phyloP scores from a whole-genome alignment of 2,113 vertebrate genomes.

The Martes martes region DNA sequence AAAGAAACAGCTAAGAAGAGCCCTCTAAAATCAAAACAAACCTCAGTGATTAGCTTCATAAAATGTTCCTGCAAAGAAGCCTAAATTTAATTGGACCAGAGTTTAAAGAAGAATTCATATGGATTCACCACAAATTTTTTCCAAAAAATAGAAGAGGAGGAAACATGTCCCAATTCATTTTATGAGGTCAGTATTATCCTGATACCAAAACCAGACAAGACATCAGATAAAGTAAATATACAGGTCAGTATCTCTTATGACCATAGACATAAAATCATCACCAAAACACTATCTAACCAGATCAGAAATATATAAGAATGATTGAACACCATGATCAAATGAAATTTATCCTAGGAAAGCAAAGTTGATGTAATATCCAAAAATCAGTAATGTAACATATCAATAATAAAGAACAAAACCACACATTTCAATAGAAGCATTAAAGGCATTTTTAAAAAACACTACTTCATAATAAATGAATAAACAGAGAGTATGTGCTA shows the following conservation, averaged over 20 bases:
- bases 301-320: background rate
- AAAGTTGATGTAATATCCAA: background rate
- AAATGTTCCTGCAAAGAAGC: background rate
- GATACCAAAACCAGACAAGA: background rate
- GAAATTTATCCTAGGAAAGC: background rate
- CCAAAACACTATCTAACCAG: background rate
- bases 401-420: background rate
- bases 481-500: background rate
- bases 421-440: background rate
- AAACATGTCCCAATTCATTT: background rate
- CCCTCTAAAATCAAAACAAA: background rate
- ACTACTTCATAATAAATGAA: background rate
- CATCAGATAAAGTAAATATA: background rate
- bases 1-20: background rate
- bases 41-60: background rate
- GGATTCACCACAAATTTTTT: background rate
- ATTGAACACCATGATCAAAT: background rate
- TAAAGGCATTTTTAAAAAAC: background rate
- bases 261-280: background rate
- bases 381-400: background rate
- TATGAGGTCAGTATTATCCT: background rate
- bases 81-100: background rate
- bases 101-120: background rate
- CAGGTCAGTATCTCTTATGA: background rate
- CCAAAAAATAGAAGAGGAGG: background rate